Conservation (phyloP, 1,140 invertebrate species). For the Sarcophaga bullata region DNA sequence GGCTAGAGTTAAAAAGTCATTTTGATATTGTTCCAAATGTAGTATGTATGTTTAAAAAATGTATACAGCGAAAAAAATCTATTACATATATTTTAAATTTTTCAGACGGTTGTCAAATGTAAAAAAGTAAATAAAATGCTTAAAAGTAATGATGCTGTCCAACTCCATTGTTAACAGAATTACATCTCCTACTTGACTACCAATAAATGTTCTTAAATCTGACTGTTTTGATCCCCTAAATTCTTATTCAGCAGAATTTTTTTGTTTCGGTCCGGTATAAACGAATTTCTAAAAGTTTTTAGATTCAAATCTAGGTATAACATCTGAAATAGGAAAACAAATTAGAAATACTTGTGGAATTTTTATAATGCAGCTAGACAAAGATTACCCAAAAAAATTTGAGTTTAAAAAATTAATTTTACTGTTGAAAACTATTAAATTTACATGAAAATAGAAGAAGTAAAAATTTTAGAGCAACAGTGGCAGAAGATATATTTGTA, state of each 20-base stretch:
- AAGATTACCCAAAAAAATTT: conserved; percentile 35
- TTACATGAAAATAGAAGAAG: conserved; percentile 11
- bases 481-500: neutral
- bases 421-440: neutral
- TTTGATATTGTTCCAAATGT: neutral
- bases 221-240: neutral
- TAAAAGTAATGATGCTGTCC: conserved; percentile 10
- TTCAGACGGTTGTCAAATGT: neutral
- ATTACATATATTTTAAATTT: neutral
- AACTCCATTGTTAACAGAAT: neutral
- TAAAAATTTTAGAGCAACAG: conserved; percentile 16
- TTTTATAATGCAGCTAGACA: conserved; percentile 22
- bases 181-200: neutral
- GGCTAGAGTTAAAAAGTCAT: conserved; percentile 12
- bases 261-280: neutral
- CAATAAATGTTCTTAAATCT: neutral
- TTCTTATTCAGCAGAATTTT: conserved; percentile 1
- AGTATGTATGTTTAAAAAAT: neutral
- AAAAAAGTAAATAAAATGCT: conserved; percentile 20
- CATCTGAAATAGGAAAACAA: conserved; percentile 6
- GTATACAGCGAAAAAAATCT: neutral
- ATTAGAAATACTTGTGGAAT: conserved; percentile 22
- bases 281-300: conserved; percentile 5
- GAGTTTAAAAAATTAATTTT: neutral
- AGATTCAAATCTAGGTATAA: neutral